phyloP scores from a whole-genome alignment of 2,113 vertebrate species.

The Gambusia holbrooki region DNA sequence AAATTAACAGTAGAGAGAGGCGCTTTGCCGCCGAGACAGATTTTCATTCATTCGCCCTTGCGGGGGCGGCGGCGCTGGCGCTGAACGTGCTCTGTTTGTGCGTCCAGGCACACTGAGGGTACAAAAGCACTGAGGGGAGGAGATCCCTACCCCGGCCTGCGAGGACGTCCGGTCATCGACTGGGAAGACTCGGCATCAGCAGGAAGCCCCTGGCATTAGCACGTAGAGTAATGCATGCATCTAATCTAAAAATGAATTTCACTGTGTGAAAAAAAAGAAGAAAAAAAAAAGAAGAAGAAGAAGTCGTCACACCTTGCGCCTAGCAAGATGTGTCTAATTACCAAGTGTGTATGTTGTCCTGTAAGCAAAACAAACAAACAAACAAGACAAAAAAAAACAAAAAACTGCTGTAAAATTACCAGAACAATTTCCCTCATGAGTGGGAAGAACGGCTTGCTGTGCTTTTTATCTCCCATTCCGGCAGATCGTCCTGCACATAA shows the following conservation, averaged over 20 bases:
- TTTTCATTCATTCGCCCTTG: not conserved
- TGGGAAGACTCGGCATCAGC: conserved; percentile 65
- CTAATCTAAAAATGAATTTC: conserved; percentile 77
- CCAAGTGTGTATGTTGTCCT: conserved; percentile 77
- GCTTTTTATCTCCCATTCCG: conserved; percentile 52
- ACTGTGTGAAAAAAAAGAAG: conserved; percentile 69
- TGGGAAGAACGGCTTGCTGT: conserved; percentile 74
- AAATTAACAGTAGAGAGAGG: conserved; percentile 8
- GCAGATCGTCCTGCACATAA: conserved; percentile 65
- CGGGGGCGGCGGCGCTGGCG: conserved; percentile 10
- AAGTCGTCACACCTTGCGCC: conserved; percentile 70
- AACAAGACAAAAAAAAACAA: not conserved
- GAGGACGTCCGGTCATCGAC: conserved; percentile 63
- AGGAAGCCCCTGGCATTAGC: conserved; percentile 71
- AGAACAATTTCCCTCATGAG: conserved; percentile 65
- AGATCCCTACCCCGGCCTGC: conserved; percentile 59
- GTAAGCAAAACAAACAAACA: conserved; percentile 71
- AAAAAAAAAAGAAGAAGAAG: conserved; percentile 44
- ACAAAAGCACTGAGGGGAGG: conserved; percentile 77
- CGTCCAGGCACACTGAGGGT: conserved; percentile 70
- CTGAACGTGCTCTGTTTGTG: conserved; percentile 37
- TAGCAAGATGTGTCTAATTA: conserved; percentile 76
- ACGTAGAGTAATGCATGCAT: conserved; percentile 82
- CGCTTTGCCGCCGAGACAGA: conserved; percentile 4
- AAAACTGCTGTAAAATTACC: conserved; percentile 65